Conservation (phyloP, 2,113 vertebrate species). For the Colossoma macropomum region DNA sequence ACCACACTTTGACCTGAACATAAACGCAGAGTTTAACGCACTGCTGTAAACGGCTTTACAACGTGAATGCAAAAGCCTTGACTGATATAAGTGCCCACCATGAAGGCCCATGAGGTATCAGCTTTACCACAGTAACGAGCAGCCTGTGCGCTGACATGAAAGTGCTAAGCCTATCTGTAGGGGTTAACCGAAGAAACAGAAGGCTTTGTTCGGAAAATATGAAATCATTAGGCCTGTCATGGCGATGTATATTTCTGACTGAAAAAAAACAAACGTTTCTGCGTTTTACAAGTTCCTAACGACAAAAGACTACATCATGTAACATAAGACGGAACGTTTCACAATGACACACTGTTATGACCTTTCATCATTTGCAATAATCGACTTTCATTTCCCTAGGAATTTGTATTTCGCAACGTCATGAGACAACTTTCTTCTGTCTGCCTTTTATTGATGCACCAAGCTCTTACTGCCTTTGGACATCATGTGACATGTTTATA, state of each 20-base stretch:
- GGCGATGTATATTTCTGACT: neutral
- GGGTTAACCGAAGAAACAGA: neutral
- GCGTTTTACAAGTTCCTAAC: no score
- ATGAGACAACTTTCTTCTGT: constrained; percentile 36
- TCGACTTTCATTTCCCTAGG: constrained; percentile 64
- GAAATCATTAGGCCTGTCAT: neutral
- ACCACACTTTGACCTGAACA: constrained; percentile 94
- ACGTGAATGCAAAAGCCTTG: neutral
- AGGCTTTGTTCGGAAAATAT: neutral
- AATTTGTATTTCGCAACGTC: constrained; percentile 54
- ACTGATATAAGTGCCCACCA: no score
- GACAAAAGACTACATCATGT: no score
- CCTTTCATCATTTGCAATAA: constrained; percentile 55
- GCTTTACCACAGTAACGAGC: no score
- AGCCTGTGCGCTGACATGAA: neutral
- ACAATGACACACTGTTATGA: constrained; percentile 36
- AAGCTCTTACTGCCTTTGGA: neutral
- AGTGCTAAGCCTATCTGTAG: neutral
- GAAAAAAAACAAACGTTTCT: no score
- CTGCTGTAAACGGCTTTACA: neutral
- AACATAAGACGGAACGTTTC: constrained; percentile 22
- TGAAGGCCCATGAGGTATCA: no score
- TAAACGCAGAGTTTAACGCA: constrained; percentile 1
- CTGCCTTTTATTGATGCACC: constrained; percentile 41
- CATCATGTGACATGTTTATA: neutral